Evolutionary conservation across 2,113 vertebrate genomes (phyloP), one percentile per base, ranked within the genome.

Genomic region (Anoura caudifer): DNA sequence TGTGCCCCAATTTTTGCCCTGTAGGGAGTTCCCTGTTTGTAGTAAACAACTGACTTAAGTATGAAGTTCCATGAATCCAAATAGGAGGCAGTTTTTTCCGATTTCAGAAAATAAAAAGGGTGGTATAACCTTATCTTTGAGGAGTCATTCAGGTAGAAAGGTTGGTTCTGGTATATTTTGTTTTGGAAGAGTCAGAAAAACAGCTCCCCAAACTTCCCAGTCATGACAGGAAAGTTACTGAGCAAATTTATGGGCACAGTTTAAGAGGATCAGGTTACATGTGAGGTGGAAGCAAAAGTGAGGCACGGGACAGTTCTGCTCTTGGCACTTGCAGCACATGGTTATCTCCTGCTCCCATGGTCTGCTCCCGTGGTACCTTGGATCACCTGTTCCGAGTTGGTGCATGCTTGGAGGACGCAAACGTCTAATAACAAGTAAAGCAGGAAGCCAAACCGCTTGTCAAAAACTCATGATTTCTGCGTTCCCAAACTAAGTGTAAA

Each of bases 121-220:
- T 76, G 31, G 45, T 31, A 45, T 82, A 54, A 86, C 63, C 31
- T 6, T 73, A 17, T 83, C 22, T 91, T 82, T 70, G 91, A 80
- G 63, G 65, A 63, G 8, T 95, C 15, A 31, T 72, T 69, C 26
- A 86, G 12, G 43, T 83, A 45, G 65, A 81, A 75, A 54, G 69
- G 5, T 91, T 81, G 50, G 31, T 83, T 52, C 33, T 52, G 8
- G 19, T 61, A 22, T 84, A 52, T 94, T 84, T 87, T 91, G 17
- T 70, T 88, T 88, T 11, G 43, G 38, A 73, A 86, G 81, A 91
- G 41, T 80, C 56, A 52, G 45, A 75, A 87, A 94, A 96, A 52
- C 56, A 76, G 59, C 33, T 76, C 59, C 54, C 33, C 19, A 67
- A 38, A 67, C 50, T 73, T 90, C 15, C 45, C 3, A 41, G 41